Base-by-base conservation (phyloP, 2,888 invertebrate genomes). In the Serrognathus titanus region DNA sequence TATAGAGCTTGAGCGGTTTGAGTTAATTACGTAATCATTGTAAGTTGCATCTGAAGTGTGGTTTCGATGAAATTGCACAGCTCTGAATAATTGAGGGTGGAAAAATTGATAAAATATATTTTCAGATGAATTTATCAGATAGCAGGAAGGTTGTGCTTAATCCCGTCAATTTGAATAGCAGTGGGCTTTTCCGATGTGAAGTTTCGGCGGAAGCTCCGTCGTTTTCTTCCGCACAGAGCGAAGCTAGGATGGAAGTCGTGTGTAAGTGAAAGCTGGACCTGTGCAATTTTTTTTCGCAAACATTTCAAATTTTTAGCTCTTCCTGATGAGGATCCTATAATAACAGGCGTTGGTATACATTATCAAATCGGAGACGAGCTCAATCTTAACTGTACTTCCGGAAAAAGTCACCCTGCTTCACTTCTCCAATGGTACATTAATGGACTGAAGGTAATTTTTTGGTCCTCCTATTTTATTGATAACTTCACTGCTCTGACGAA, bases 171-270 rank as follows among this genome's bases (percentile, higher is more conserved):
- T 80, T 89, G 61, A 87, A 86, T 72, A 85, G 88, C 10, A 85
- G 86, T 58, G 90, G 90, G 3, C 71, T 87, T 52, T 90, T 88
- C 77, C 82, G 86, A 63, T 90, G 90, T 71, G 89, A 90, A 74
- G 88, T 90, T 55, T 89, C 89, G 20, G 89, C 89, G 1, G 90
- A 90, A 76, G 88, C 88, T 48, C 90, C 90, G 7, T 87, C 87
- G 63, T 90, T 90, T 71, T 84, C 86, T 2, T 89, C 89, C 7
- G 87, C 85, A 1, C 85, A 87, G 62, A 87, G 85, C 48, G 89
- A 89, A 75, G 87, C 88, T 36, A 82, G 85, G 70, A 86, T 90
- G 88, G 89, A 89, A 79, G 87, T 90, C 70, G 86, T 90, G 68
- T 88, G 90, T 90, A 83, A 87, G 89, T 87, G 24, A 31, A 31